These are phyloP conservation scores for Caenorhabditis japonica DNA, from an alignment of 2,888 invertebrate genomes.

Conservation along the genomic window DNA sequence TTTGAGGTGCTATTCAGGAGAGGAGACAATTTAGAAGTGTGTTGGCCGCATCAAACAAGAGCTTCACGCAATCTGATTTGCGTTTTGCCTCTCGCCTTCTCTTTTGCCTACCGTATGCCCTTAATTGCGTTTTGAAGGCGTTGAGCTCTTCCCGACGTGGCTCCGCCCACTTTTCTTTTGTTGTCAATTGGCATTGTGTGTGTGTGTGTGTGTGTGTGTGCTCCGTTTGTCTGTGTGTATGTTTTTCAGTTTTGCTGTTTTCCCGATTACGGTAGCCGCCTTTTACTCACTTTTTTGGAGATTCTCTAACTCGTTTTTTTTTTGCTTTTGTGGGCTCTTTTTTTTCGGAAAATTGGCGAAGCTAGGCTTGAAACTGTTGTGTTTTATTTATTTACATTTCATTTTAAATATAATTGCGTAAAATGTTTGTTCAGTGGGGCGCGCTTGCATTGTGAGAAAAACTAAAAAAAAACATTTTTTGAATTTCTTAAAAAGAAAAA, in stretches of 20 bases:
- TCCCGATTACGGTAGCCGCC: conserved; percentile 3
- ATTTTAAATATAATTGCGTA: too few relatives aligned
- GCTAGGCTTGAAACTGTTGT: too few relatives aligned
- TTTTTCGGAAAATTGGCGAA: too few relatives aligned
- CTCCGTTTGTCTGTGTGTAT: not conserved
- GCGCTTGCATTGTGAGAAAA: not conserved
- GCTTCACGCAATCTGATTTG: conserved; percentile 61
- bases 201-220: conserved; percentile 22
- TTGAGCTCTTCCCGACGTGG: conserved; percentile 12
- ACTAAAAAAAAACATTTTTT: too few relatives aligned
- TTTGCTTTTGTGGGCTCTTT: too few relatives aligned
- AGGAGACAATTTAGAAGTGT: conserved; percentile 53
- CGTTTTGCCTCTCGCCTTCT: conserved; percentile 44
- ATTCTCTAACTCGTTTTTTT: too few relatives aligned
- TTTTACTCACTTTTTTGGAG: too few relatives aligned
- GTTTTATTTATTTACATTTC: too few relatives aligned
- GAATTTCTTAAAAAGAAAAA: too few relatives aligned
- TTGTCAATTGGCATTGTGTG: conserved; percentile 37
- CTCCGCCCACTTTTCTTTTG: conserved; percentile 34
- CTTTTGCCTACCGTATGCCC: conserved; percentile 61
- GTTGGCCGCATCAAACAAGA: conserved; percentile 61
- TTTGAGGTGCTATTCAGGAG: conserved; percentile 53
- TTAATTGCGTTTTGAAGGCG: conserved; percentile 54
- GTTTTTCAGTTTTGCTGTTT: conserved; percentile 29
- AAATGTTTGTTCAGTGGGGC: too few relatives aligned